A percentile compares a stretch with the other conserved stretches of the same genome.
Conservation (phyloP, 2,888 invertebrate genomes). For the Nematopogon swammerdamellus region DNA sequence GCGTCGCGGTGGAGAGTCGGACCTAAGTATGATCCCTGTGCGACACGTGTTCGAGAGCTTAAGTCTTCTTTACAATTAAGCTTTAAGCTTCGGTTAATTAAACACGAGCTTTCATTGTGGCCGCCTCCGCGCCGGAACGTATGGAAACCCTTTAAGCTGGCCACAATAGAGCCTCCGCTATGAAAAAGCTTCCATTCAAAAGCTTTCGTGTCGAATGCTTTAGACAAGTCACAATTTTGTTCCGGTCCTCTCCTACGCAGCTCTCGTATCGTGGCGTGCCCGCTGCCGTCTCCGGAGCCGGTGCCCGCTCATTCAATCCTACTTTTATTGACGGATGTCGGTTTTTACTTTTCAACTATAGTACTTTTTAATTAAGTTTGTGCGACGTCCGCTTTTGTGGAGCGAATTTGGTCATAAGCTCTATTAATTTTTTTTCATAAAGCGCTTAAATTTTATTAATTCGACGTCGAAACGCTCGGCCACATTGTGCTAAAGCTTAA, state of each 20-base stretch:
- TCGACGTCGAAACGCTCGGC: too few species aligned
- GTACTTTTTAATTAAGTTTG: slow-evolving; percentile 9
- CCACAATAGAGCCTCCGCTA: slow-evolving; percentile 36
- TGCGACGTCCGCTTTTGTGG: background rate
- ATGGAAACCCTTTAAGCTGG: slow-evolving; percentile 36
- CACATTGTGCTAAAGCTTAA: too few species aligned
- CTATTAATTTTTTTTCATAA: background rate
- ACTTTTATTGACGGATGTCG: slow-evolving; percentile 23
- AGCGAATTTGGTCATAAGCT: background rate
- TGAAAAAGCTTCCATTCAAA: slow-evolving; percentile 37
- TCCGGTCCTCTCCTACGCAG: background rate
- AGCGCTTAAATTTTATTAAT: too few species aligned
- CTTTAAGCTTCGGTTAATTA: slow-evolving; percentile 53
- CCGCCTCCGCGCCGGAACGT: slow-evolving; percentile 12
- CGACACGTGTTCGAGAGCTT: slow-evolving; percentile 49
- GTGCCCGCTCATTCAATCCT: slow-evolving; percentile 14
- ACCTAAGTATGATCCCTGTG: slow-evolving; percentile 26
- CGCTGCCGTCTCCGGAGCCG: too few species aligned
- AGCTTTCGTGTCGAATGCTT: slow-evolving; percentile 2
- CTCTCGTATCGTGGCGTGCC: too few species aligned
- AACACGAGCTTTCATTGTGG: slow-evolving; percentile 44
- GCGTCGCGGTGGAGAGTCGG: slow-evolving; percentile 13
- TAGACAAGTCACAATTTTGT: background rate
- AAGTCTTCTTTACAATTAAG: slow-evolving; percentile 51
- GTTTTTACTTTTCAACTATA: slow-evolving; percentile 14